Evolutionary conservation across 1,140 invertebrate species (phyloP), one percentile per base, ranked within the genome.

Genomic region (Zaprionus inermis): DNA sequence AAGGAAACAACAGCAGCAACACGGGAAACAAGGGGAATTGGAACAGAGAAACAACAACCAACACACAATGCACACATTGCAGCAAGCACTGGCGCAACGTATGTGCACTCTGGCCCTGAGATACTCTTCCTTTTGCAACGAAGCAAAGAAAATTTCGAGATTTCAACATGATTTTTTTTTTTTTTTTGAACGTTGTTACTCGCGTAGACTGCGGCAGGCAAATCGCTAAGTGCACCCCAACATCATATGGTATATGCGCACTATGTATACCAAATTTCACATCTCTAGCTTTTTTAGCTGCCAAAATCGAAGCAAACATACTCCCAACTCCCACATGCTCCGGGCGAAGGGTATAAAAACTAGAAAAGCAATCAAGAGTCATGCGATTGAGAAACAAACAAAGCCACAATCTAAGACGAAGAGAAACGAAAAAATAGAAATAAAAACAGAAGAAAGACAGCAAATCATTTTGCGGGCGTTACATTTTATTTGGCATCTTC

Each of bases 301-400:
- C 6, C 3, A 20, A 49, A 11, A 49, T 49, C 18, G 2, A 16
- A 22, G 44, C 41, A 46, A n/a, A n/a, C n/a, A n/a, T n/a, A n/a
- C n/a, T n/a, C n/a, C n/a, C n/a, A 28, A 28, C 24, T 28, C 0
- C 38, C 5, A 10, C 36, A 41, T 38, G 14, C 36, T 12, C n/a
- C 16, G 6, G 7, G 6, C n/a, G 16, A 44, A 54, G 24, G 22
- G 24, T 30, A 54, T 32, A 60, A 5, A 49, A 81, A 54, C 72
- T 58, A 82, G 72, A 79, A 88, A 82, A 74, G 79, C 83, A 86
- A 86, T 88, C 82, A 86, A 81, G 65, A 63, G 56, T 55, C 57
- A 20, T 81, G 60, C 81, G 81, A 88, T 88, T 88, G 83, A 82
- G 79, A 88, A 46, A 58, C 68, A 78, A 74, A 82, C 79, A 76